These are phyloP conservation scores for Lophochroa leadbeateri DNA, from an alignment of 2,113 vertebrate genomes.

Conservation along the genomic window DNA sequence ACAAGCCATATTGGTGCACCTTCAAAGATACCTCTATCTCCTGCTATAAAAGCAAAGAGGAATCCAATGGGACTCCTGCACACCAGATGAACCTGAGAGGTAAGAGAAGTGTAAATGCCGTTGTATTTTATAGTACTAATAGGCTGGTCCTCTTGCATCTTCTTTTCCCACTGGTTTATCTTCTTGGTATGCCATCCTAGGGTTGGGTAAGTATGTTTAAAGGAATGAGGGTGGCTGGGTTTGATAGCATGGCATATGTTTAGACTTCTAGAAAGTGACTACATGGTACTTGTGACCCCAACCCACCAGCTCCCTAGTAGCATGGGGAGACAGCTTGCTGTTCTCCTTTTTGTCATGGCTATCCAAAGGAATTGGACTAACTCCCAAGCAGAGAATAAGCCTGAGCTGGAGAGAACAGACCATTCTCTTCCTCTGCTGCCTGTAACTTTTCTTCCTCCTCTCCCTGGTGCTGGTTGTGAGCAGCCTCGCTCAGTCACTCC, in stretches of 20 bases:
- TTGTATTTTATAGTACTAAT: neutral
- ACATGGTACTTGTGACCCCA: rapidly evolving
- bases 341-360: neutral
- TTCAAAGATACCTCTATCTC: conserved; percentile 99
- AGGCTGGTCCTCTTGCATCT: neutral
- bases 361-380: neutral
- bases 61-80: conserved; percentile 90
- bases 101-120: conserved; percentile 13
- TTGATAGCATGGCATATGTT: neutral
- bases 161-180: neutral
- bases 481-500: neutral
- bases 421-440: neutral
- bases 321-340: neutral
- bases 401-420: neutral
- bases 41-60: conserved; percentile 98
- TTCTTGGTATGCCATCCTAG: rapidly evolving
- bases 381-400: neutral
- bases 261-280: neutral
- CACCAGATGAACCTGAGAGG: conserved; percentile 98
- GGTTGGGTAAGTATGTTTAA: neutral
- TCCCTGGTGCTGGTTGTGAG: neutral
- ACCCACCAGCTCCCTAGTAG: rapidly evolving
- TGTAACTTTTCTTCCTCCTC: neutral
- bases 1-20: conserved; percentile 98
- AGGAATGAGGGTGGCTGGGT: neutral